Evolutionary conservation across 2,113 vertebrate genomes (phyloP).

Genomic region (Haliaeetus leucogaster): DNA sequence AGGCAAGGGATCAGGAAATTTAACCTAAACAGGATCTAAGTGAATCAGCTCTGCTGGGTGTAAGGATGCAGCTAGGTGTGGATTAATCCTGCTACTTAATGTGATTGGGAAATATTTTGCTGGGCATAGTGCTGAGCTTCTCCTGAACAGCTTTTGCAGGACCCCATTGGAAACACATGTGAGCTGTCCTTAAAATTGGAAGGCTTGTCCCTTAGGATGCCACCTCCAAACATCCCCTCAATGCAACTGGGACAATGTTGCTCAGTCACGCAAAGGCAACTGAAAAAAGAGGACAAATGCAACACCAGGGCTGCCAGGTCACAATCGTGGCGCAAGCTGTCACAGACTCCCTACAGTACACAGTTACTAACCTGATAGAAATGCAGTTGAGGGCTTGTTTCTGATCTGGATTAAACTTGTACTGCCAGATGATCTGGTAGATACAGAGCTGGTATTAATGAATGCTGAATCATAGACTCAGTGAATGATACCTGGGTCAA

Average conservation of each 20-base stretch:
- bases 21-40: background rate
- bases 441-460: background rate
- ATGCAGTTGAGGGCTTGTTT: background rate
- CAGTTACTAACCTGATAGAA: background rate
- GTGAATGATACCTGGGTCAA: background rate
- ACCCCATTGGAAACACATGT: fast-evolving
- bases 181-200: background rate
- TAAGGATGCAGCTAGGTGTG: background rate
- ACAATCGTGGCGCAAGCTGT: background rate
- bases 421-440: background rate
- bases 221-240: background rate
- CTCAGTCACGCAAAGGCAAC: background rate
- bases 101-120: background rate
- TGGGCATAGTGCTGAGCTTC: background rate
- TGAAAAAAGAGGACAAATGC: background rate
- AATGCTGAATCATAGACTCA: background rate
- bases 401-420: background rate
- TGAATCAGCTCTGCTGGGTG: background rate
- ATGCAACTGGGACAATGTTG: background rate
- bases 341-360: background rate
- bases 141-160: background rate
- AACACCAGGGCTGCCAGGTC: background rate
- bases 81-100: background rate
- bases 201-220: background rate
- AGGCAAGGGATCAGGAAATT: background rate